Conservation (phyloP, 2,113 vertebrate genomes). For the Spea bombifrons region DNA sequence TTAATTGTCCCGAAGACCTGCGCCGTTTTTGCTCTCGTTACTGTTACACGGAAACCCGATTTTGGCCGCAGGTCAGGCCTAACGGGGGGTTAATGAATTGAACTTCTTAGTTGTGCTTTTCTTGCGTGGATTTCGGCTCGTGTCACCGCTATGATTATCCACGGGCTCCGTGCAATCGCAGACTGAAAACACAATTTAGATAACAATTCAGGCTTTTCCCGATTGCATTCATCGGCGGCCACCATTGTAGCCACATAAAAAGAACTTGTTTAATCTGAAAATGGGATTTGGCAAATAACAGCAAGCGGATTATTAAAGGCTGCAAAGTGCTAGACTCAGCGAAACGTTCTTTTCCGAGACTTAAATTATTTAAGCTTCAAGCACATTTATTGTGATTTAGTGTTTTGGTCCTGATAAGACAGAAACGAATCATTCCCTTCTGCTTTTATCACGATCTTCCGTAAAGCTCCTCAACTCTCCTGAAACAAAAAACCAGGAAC, state of each 20-base stretch:
- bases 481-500: neutral
- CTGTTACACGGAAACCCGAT: too few species aligned
- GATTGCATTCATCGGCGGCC: constrained; percentile 60
- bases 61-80: too few species aligned
- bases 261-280: constrained; percentile 57
- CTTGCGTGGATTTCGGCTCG: constrained; percentile 52
- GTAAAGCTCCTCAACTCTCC: neutral
- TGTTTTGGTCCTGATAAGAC: constrained; percentile 46
- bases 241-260: constrained; percentile 58
- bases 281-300: constrained; percentile 37
- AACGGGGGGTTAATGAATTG: too few species aligned
- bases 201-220: constrained; percentile 60
- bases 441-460: neutral
- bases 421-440: constrained; percentile 10
- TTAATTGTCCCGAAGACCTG: too few species aligned
- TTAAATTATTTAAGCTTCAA: constrained; percentile 48
- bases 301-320: constrained; percentile 26
- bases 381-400: constrained; percentile 42
- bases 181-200: constrained; percentile 65
- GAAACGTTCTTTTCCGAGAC: constrained; percentile 50
- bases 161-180: constrained; percentile 51
- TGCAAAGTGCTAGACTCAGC: constrained; percentile 28
- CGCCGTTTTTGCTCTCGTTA: too few species aligned
- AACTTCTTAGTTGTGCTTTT: too few species aligned
- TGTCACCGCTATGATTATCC: constrained; percentile 52